Evolutionary conservation across 2,888 invertebrate genomes (phyloP), one percentile per base, ranked within the genome.

Genomic region (Drosophila pullipes): DNA sequence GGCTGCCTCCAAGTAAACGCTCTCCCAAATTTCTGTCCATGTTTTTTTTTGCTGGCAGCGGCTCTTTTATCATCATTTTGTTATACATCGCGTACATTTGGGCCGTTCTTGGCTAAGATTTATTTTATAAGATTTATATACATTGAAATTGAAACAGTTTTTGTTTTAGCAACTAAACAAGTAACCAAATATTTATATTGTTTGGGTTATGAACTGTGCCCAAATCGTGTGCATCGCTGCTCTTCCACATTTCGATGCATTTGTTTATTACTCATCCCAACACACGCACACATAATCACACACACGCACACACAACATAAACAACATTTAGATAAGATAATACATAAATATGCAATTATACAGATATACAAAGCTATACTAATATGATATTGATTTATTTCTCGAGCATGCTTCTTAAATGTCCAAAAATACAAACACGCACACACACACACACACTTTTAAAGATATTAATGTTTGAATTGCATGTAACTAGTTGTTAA

Each of bases 401-500:
- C 33, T 58, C 33, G 25, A 44, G 64, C 64, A 64, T 68, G 73
- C 69, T 76, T 81, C 61, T 71, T 68, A 66, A 70, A 81, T 62
- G 57, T 67, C 57, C 30, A 47, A 47, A 41, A 30, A 53, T 9
- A 25, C n/a, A 22, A n/a, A n/a, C n/a, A n/a, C 28, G 4, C 30
- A 30, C 28, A 28, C 25, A 60, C 41, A 60, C 41, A 54, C 31
- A 54, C 41, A 65, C 33, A 58, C 52, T 69, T 66, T 25, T 31
- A 64, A 58, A 62, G 78, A 89, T 89, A 86, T 87, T 89, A 84
- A 68, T 69, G 61, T 79, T 87, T 89, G 44, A 74, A 81, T 76
- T 85, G 81, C 83, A 86, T 90, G 57, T 53, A 67, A 62, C 41
- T 86, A 89, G 87, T 60, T 71, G 6, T 66, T 89, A 83, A 79